Conservation (phyloP, 2,888 invertebrate genomes). For the Agriopis aurantiaria region DNA sequence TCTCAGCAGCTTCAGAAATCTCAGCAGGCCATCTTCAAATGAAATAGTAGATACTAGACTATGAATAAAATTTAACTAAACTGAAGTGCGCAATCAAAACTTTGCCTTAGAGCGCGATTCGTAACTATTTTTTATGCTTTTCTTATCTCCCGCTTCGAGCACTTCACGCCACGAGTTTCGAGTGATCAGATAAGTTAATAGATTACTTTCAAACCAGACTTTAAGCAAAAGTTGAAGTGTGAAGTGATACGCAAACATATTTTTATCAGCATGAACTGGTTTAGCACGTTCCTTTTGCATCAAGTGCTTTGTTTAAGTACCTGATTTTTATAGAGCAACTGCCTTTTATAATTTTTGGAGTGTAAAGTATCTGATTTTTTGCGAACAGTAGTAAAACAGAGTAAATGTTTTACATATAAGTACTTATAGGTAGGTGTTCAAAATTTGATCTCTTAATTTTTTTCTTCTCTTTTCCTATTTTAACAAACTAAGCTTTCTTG, state of each 20-base stretch:
- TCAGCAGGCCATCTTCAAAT: slow-evolving; percentile 30
- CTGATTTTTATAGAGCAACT: slow-evolving; percentile 44
- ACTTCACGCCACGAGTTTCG: slow-evolving; percentile 58
- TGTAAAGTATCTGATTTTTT: slow-evolving; percentile 5
- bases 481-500: no score
- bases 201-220: slow-evolving; percentile 53
- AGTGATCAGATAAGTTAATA: slow-evolving; percentile 60
- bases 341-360: slow-evolving; percentile 10
- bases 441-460: no score
- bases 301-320: slow-evolving; percentile 44
- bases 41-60: slow-evolving; percentile 23
- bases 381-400: background rate
- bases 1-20: slow-evolving; percentile 32
- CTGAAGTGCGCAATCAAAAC: slow-evolving; percentile 45
- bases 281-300: slow-evolving; percentile 39
- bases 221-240: slow-evolving; percentile 48
- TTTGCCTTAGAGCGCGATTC: slow-evolving; percentile 37
- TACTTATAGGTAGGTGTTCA: no score
- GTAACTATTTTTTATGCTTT: slow-evolving; percentile 40
- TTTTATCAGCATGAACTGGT: slow-evolving; percentile 45
- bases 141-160: slow-evolving; percentile 37
- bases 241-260: slow-evolving; percentile 48
- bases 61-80: slow-evolving; percentile 42
- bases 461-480: no score
- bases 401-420: no score